These are phyloP conservation scores for Notodonta ziczac DNA, from an alignment of 2,888 invertebrate species.

Conservation along the genomic window DNA sequence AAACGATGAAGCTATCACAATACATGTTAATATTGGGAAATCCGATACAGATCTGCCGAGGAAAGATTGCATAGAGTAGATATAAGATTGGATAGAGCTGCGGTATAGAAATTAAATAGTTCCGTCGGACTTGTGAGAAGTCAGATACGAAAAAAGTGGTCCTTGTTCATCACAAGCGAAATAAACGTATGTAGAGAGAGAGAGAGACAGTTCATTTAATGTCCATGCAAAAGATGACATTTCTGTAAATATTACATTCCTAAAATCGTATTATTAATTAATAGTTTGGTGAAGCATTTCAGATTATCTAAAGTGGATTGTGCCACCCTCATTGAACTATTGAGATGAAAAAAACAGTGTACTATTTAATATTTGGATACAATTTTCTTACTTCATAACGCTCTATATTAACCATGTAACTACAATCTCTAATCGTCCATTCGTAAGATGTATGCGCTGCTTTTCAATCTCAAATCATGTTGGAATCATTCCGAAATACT, in stretches of 20 bases:
- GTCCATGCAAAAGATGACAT: background rate
- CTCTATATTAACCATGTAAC: background rate
- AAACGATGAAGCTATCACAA: conserved; percentile 77
- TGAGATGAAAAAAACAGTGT: too few relatives aligned
- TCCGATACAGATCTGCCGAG: conserved; percentile 55
- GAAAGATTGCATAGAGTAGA: conserved; percentile 60
- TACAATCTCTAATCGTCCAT: background rate
- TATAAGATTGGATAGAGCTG: background rate
- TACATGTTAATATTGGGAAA: conserved; percentile 77
- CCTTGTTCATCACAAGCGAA: background rate
- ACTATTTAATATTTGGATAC: too few relatives aligned
- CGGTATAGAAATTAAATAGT: background rate
- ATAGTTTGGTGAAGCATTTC: background rate
- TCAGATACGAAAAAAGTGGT: background rate
- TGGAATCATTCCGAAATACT: conserved; percentile 2
- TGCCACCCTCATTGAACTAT: too few relatives aligned
- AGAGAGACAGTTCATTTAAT: background rate
- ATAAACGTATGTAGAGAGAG: background rate
- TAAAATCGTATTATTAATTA: background rate
- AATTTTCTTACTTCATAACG: background rate
- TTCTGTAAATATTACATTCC: conserved; percentile 1
- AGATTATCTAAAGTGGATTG: too few relatives aligned
- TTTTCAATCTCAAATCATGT: background rate
- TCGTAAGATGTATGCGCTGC: background rate
- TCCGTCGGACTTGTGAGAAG: background rate